Evolutionary conservation across 2,797 vertebrate genomes (phyloP), one percentile per base, ranked within the genome.

Genomic region (Hydrocynus forskahlii): DNA sequence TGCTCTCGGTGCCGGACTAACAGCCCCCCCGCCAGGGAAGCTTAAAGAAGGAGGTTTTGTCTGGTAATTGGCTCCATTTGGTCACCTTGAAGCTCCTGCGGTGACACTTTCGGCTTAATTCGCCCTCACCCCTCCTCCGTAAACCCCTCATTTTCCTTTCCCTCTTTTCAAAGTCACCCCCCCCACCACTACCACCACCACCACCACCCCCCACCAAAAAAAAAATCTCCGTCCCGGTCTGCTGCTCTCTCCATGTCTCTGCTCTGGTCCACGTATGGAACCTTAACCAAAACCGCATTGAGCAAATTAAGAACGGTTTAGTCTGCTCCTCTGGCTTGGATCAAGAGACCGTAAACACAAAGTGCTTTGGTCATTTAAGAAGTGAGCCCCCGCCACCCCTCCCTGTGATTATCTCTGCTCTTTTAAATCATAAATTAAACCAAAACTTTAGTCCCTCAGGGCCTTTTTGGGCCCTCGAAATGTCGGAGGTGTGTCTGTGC

Each of bases 291-390:
- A 96, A 94, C 95, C 85, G 92, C 92, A 92, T 94, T 91, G 92
- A 91, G 91, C 90, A 93, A 96, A 96, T 96, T 95, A 95, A 94
- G 92, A 94, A 93, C 81, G 93, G 91, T 94, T 95, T 94, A 94
- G 90, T 84, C 89, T 86, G 88, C 86, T 89, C 88, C 89, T 92
- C 94, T 96, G 95, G 92, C 88, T 92, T 94, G 21, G 85, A 93
- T 96, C 94, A 94, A 64, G 38, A 82, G 84, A 87, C 87, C 89
- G 89, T 94, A 92, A 94, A 94, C 92, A 91, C 90, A 90, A 92
- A 95, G 91, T 90, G 87, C 87, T 92, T 92, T 86, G 91, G 93
- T 92, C 90, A 87, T 88, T 91, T 86, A 91, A 92, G 91, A 80
- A 89, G 88, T 8, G 7, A 87, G 82, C 29, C 60, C 54, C 4